Evolutionary conservation across 2,113 vertebrate genomes (phyloP).

Genomic region (Todiramphus chloris): DNA sequence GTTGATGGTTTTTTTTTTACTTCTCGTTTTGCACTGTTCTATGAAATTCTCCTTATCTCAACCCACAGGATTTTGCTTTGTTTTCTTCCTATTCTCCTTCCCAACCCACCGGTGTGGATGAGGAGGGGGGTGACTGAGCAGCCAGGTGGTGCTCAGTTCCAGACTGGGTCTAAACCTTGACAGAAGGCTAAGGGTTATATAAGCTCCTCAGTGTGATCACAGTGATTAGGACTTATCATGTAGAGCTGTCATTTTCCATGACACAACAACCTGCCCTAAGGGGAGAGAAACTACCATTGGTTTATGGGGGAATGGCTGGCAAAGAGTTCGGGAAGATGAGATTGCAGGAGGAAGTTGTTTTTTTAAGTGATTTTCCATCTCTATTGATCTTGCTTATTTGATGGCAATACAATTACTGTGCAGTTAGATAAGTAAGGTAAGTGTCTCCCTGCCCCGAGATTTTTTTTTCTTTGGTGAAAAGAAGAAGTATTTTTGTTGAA

Average conservation of each 20-base stretch:
- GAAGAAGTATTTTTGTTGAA: not conserved
- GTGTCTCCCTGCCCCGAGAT: accelerated
- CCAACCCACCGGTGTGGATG: too few species aligned
- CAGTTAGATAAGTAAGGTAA: not conserved
- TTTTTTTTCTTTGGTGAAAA: not conserved
- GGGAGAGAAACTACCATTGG: not conserved
- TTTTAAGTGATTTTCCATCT: not conserved
- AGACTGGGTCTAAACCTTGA: too few species aligned
- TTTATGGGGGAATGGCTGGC: not conserved
- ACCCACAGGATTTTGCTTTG: too few species aligned
- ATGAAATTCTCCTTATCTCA: too few species aligned
- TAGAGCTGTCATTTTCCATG: not conserved
- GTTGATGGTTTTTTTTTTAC: too few species aligned
- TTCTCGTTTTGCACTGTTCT: too few species aligned
- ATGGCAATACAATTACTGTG: not conserved
- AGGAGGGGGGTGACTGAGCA: too few species aligned
- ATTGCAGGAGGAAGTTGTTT: not conserved
- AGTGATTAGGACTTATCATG: not conserved
- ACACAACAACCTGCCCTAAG: not conserved
- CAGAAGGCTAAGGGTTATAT: not conserved
- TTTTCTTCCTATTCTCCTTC: too few species aligned
- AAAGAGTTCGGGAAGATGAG: not conserved
- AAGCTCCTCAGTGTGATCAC: not conserved
- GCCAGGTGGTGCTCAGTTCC: too few species aligned
- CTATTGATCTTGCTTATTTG: not conserved